phyloP scores from a whole-genome alignment of 2,113 vertebrate genomes.

The Planiliza haematocheilus region DNA sequence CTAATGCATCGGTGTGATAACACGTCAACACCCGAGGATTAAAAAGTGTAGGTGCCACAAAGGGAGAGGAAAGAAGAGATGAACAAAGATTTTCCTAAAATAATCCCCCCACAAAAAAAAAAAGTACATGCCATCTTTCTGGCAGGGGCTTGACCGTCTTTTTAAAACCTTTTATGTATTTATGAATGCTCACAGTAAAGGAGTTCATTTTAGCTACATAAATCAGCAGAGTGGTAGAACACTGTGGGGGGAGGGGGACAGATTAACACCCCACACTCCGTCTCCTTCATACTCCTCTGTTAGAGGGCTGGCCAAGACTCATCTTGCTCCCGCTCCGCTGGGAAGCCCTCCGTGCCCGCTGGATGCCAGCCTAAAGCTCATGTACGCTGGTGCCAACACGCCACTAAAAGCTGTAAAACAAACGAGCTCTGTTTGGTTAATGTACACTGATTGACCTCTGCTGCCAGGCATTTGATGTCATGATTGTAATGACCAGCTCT shows the following conservation, averaged over 20 bases:
- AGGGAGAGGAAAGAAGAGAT: background rate
- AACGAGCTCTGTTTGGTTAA: slow-evolving; percentile 80
- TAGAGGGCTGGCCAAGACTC: slow-evolving; percentile 60
- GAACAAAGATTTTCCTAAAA: background rate
- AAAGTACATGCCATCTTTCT: background rate
- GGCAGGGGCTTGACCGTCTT: slow-evolving; percentile 29
- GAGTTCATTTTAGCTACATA: slow-evolving; percentile 61
- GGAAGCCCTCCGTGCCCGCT: slow-evolving; percentile 68
- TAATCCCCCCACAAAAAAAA: background rate
- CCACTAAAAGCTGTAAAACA: slow-evolving; percentile 82
- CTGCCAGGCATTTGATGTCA: slow-evolving; percentile 78
- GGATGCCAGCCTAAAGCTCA: slow-evolving; percentile 75
- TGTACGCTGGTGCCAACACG: slow-evolving; percentile 66
- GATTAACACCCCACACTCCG: slow-evolving; percentile 43
- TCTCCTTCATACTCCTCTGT: slow-evolving; percentile 45
- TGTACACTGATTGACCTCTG: slow-evolving; percentile 76
- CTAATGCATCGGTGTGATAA: slow-evolving; percentile 24
- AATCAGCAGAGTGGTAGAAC: slow-evolving; percentile 58
- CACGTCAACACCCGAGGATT: slow-evolving; percentile 4
- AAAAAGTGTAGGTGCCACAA: slow-evolving; percentile 8
- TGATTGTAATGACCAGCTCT: slow-evolving; percentile 77
- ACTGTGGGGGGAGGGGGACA: slow-evolving; percentile 17
- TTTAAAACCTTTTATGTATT: slow-evolving; percentile 56
- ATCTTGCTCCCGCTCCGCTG: slow-evolving; percentile 57
- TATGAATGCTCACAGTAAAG: slow-evolving; percentile 42